Base-by-base conservation (phyloP, 1,140 invertebrate genomes). In the Dendrolimus punctatus region DNA sequence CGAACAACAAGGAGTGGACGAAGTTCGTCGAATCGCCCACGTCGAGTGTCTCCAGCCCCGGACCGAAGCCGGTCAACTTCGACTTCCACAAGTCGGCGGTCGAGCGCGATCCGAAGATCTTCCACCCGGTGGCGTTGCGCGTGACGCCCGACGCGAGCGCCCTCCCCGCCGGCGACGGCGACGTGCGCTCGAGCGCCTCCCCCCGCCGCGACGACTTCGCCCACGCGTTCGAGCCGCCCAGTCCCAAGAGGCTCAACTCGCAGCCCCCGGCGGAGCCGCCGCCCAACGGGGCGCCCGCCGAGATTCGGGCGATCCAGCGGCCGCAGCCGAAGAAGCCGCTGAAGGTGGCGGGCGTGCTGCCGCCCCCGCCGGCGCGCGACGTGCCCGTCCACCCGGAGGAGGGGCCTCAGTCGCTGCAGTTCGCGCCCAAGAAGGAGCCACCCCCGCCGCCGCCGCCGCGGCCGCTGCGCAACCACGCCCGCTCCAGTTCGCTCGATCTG, bases 1-100 rank as follows among this genome's bases (percentile, higher is more conserved):
- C 71, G 6, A 87, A 88, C 40, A 92, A 87, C 52, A 90, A 91
- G 66, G 93, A 97, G 86, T 98, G 96, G 96, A 97, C 95, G 6
- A 96, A 95, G 71, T 97, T 98, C 73, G 92, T 95, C 48, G 96
- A 97, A 74, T 98, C 96, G 44, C 96, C 96, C 4, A 96, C 95
- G 4, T 95, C 94, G 64, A 95, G 93, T 50, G 88, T 96, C 1
- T 95, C 96, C 23, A 98, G 96, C 65, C 96, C 96, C 8, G 95
- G 95, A 3, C 92, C 95, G 0, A 96, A 97, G 83, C 94, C 96
- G 37, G 96, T 96, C 9, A 97, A 98, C 84, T 98, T 99, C 87
- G 96, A 98, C 87, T 98, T 98, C 79, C 95, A 97, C 76, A 95
- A 95, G 68, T 92, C 94, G 36, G 93, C 95, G 10, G 91, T 96